Evolutionary conservation across 2,888 invertebrate genomes (phyloP).

Genomic region (Scelioninae gen. 2): DNA sequence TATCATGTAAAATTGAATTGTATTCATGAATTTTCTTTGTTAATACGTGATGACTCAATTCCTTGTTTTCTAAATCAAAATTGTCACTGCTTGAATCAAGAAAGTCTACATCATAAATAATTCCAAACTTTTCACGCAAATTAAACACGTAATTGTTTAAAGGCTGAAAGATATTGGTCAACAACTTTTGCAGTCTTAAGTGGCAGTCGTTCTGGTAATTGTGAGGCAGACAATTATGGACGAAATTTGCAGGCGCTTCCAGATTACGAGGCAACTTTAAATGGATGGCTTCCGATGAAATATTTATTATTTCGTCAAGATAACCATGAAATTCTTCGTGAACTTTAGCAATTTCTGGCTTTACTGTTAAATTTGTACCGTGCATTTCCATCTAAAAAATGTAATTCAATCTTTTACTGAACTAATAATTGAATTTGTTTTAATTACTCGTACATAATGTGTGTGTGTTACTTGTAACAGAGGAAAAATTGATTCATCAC

Average conservation of each 20-base stretch:
- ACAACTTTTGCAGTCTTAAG: conserved; percentile 76
- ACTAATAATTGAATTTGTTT: too few relatives aligned
- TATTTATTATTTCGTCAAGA: conserved; percentile 66
- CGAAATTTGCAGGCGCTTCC: conserved; percentile 62
- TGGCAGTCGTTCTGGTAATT: conserved; percentile 76
- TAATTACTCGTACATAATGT: too few relatives aligned
- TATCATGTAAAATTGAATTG: conserved; percentile 64
- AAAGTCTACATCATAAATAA: conserved; percentile 77
- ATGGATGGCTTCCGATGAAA: conserved; percentile 66
- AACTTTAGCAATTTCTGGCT: conserved; percentile 6
- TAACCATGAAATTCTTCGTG: conserved; percentile 62
- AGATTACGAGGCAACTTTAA: conserved; percentile 69
- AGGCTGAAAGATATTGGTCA: conserved; percentile 78
- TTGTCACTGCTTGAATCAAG: conserved; percentile 64
- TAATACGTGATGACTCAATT: conserved; percentile 59
- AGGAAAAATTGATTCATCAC: conserved; percentile 63
- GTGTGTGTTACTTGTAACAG: conserved; percentile 60
- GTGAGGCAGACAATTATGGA: conserved; percentile 63
- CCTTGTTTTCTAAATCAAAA: conserved; percentile 75
- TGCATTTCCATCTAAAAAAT: conserved; percentile 24
- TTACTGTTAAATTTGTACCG: conserved; percentile 26
- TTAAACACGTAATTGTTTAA: conserved; percentile 77
- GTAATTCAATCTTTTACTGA: conserved; percentile 57
- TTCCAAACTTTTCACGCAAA: conserved; percentile 78
- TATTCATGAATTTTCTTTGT: conserved; percentile 67